phyloP scores from a whole-genome alignment of 2,888 invertebrate genomes.

The Aphodius granarius region DNA sequence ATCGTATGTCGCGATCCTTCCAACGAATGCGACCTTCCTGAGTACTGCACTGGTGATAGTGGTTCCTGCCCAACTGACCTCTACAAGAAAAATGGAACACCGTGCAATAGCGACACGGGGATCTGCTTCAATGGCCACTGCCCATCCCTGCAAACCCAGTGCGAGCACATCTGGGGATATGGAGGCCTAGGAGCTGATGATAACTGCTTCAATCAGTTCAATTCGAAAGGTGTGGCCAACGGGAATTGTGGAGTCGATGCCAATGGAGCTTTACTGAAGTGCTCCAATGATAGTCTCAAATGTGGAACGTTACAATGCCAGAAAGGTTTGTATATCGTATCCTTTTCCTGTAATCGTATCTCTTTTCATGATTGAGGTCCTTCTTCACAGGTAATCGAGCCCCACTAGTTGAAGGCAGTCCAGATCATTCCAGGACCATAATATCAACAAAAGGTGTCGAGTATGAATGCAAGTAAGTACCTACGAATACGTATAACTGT shows the following conservation, averaged over 20 bases:
- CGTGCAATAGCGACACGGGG: constrained; percentile 70
- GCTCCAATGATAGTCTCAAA: constrained; percentile 76
- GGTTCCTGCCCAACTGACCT: constrained; percentile 91
- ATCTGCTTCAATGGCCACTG: constrained; percentile 93
- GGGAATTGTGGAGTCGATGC: constrained; percentile 92
- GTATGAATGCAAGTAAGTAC: constrained; percentile 94
- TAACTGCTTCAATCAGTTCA: constrained; percentile 93
- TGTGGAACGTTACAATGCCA: constrained; percentile 97
- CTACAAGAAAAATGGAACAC: constrained; percentile 89
- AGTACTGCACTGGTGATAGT: constrained; percentile 85
- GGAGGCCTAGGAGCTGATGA: constrained; percentile 80
- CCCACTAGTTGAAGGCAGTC: constrained; percentile 71
- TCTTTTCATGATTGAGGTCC: no score
- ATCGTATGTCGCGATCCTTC: constrained; percentile 81
- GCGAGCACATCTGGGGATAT: constrained; percentile 92
- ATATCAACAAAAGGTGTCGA: constrained; percentile 87
- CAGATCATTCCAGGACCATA: constrained; percentile 84
- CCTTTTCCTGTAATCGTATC: no score
- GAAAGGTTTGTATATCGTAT: constrained; percentile 58
- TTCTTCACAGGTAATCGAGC: constrained; percentile 60
- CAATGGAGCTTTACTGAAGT: constrained; percentile 76
- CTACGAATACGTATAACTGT: no score
- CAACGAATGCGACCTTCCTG: constrained; percentile 95
- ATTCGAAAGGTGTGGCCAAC: constrained; percentile 91
- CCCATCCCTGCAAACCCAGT: constrained; percentile 85